Percentiles rank a stretch among this genome's conserved stretches.
These are phyloP conservation scores for Drosophila bocqueti DNA, from an alignment of 1,140 invertebrate genomes.

Conservation along the genomic window DNA sequence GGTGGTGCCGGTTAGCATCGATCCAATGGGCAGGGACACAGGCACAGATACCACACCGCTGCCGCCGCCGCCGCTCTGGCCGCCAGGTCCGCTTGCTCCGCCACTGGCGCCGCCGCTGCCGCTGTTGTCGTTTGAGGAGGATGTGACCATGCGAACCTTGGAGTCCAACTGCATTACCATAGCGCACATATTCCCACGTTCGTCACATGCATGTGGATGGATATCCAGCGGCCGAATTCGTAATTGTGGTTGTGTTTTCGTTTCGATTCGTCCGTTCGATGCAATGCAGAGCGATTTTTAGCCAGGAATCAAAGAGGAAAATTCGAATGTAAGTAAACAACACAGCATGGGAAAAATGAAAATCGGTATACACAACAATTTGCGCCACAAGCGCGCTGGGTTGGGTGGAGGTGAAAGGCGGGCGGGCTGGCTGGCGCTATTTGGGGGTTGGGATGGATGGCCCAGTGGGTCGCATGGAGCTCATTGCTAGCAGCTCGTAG, in stretches of 20 bases:
- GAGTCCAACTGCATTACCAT: constrained; percentile 84
- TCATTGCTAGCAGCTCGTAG: constrained; percentile 39
- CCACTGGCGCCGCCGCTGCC: constrained; percentile 69
- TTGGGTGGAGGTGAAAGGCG: constrained; percentile 22
- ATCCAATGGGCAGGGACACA: constrained; percentile 91
- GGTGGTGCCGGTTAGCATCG: constrained; percentile 91
- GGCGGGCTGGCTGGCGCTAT: constrained; percentile 30
- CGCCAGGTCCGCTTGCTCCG: constrained; percentile 47
- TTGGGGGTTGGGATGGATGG: constrained; percentile 41
- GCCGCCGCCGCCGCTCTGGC: constrained; percentile 28
- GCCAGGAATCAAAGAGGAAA: constrained; percentile 70
- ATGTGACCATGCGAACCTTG: constrained; percentile 84
- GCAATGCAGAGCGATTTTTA: constrained; percentile 41
- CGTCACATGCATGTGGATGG: constrained; percentile 57
- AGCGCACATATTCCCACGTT: constrained; percentile 71
- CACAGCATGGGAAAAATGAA: constrained; percentile 83
- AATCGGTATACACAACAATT: constrained; percentile 84
- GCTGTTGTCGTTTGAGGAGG: constrained; percentile 81
- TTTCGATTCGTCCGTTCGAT: constrained; percentile 24
- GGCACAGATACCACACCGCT: constrained; percentile 84
- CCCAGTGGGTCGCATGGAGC: constrained; percentile 58
- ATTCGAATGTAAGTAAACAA: constrained; percentile 83
- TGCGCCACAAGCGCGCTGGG: constrained; percentile 70
- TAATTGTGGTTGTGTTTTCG: constrained; percentile 24
- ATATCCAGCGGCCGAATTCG: constrained; percentile 34